Conservation (phyloP, 2,888 invertebrate genomes). For the Clunio marinus region DNA sequence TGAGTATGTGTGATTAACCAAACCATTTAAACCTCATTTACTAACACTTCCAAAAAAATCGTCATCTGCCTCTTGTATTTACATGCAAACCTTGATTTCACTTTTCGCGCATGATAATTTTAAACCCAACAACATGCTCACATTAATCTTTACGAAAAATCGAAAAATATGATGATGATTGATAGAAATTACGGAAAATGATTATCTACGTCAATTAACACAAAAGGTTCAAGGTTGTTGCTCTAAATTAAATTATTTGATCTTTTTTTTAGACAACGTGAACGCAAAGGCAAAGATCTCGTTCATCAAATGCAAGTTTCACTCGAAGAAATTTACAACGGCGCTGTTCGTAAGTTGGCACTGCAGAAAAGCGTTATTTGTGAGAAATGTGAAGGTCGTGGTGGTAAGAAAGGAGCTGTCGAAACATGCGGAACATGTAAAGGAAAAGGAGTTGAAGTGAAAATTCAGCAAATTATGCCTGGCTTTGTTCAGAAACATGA, state of each 20-base stretch:
- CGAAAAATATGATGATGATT: too few species aligned
- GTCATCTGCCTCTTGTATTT: not conserved
- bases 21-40: too few species aligned
- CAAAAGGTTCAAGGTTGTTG: not conserved
- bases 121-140: too few species aligned
- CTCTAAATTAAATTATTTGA: not conserved
- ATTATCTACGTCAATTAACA: not conserved
- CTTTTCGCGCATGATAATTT: too few species aligned
- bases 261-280: slow-evolving; percentile 55
- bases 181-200: too few species aligned
- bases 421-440: slow-evolving; percentile 83
- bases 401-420: slow-evolving; percentile 89
- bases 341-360: slow-evolving; percentile 85
- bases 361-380: slow-evolving; percentile 94
- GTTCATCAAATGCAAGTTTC: slow-evolving; percentile 89
- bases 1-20: not conserved
- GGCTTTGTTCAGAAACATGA: slow-evolving; percentile 84
- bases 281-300: slow-evolving; percentile 83
- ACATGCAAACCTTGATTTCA: not conserved
- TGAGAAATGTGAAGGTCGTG: slow-evolving; percentile 92
- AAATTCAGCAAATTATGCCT: slow-evolving; percentile 59
- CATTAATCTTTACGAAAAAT: too few species aligned
- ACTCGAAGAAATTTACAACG: slow-evolving; percentile 92
- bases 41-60: not conserved
- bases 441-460: slow-evolving; percentile 72